Percentiles rank a stretch among this genome's conserved stretches.
phyloP scores from a whole-genome alignment of 2,797 vertebrate genomes.

The Oryzias sinensis region DNA sequence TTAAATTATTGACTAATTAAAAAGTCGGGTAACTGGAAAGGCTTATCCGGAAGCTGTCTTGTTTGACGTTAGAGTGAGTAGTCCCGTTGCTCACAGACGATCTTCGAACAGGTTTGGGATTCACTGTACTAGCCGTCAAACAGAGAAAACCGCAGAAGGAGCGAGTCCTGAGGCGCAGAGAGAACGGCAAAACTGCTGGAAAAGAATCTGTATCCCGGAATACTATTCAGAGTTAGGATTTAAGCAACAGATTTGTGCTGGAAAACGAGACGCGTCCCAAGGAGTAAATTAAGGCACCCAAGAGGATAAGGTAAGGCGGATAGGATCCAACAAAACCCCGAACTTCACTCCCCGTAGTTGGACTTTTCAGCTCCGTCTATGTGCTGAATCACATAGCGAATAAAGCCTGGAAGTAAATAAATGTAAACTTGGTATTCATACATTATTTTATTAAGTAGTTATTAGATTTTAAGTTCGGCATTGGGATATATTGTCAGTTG shows the following conservation, averaged over 20 bases:
- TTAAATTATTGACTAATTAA: no score
- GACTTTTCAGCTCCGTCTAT: slow-evolving; percentile 49
- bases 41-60: not conserved
- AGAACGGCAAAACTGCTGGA: slow-evolving; percentile 4
- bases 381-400: slow-evolving; percentile 6
- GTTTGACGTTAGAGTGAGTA: slow-evolving; percentile 1
- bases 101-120: slow-evolving; percentile 34
- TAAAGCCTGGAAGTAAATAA: no score
- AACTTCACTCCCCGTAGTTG: slow-evolving; percentile 32
- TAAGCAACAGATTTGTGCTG: not conserved
- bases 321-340: not conserved
- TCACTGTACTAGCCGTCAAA: slow-evolving; percentile 19
- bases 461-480: not conserved
- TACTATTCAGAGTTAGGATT: not conserved
- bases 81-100: fast-evolving
- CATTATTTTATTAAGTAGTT: no score
- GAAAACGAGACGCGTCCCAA: not conserved
- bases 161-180: not conserved
- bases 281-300: not conserved
- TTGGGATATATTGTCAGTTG: not conserved
- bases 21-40: no score
- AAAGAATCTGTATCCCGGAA: not conserved
- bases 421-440: no score
- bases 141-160: slow-evolving; percentile 20
- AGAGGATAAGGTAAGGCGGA: slow-evolving; percentile 22